Conservation (phyloP, 2,113 vertebrate species). For the Helogale parvula region DNA sequence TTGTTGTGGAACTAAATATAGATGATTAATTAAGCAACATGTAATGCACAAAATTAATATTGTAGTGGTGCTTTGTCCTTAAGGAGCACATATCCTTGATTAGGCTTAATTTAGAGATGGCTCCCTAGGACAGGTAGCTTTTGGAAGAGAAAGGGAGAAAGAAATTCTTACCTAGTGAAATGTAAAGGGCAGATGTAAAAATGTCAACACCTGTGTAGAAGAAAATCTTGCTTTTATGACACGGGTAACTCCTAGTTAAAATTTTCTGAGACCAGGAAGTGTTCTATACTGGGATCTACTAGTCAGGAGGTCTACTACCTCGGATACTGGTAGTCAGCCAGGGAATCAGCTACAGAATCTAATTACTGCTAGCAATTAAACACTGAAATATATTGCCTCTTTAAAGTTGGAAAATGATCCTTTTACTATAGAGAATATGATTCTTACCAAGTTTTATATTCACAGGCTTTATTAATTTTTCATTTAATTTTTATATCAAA, state of each 20-base stretch:
- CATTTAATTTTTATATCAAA: constrained; percentile 64
- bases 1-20: constrained; percentile 40
- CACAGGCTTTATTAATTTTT: constrained; percentile 50
- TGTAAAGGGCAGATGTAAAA: constrained; percentile 46
- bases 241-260: neutral
- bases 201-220: neutral
- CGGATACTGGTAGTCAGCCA: neutral
- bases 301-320: neutral
- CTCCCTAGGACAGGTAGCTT: constrained; percentile 49
- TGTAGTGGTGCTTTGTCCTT: neutral
- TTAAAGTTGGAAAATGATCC: constrained; percentile 14
- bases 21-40: constrained; percentile 1
- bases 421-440: constrained; percentile 45
- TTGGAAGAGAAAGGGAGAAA: constrained; percentile 45
- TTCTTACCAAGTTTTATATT: constrained; percentile 59
- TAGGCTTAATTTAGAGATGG: constrained; percentile 54
- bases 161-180: neutral
- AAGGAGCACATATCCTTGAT: constrained; percentile 49
- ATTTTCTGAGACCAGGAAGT: neutral
- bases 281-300: neutral
- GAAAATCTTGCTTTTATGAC: constrained; percentile 1
- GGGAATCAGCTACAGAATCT: constrained; percentile 19
- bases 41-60: constrained; percentile 60
- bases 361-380: constrained; percentile 51
- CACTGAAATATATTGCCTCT: neutral